These are phyloP conservation scores for Zeugodacus cucurbitae DNA, from an alignment of 1,140 invertebrate genomes.

Conservation along the genomic window DNA sequence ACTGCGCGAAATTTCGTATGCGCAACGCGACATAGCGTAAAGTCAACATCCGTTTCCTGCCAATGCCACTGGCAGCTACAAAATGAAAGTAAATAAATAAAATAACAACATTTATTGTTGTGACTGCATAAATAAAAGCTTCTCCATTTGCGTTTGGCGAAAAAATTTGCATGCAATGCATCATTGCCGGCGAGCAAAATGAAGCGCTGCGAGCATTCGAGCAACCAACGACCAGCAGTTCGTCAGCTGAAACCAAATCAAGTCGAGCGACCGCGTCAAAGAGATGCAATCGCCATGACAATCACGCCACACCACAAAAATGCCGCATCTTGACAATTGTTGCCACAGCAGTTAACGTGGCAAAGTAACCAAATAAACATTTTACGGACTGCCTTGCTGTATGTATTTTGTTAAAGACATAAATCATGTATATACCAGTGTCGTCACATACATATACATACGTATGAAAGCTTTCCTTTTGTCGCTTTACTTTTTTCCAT, in stretches of 20 bases:
- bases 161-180: conserved; percentile 25
- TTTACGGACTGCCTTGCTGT: not conserved
- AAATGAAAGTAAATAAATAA: not conserved
- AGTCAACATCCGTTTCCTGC: conserved; percentile 37
- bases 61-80: not conserved
- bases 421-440: not conserved
- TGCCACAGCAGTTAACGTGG: not conserved
- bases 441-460: not conserved
- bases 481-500: no score
- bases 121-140: not conserved
- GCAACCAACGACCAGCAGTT: not conserved
- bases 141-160: not conserved
- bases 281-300: conserved; percentile 14
- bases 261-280: not conserved
- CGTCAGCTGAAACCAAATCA: not conserved
- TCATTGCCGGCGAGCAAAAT: not conserved
- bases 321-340: conserved; percentile 24
- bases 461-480: no score
- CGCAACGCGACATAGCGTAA: conserved; percentile 10
- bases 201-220: not conserved
- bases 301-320: not conserved
- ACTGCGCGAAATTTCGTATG: not conserved
- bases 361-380: not conserved
- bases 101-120: not conserved
- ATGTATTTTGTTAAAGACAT: not conserved